Base-by-base conservation (phyloP, 2,113 vertebrate species). In the Otocyon megalotis region DNA sequence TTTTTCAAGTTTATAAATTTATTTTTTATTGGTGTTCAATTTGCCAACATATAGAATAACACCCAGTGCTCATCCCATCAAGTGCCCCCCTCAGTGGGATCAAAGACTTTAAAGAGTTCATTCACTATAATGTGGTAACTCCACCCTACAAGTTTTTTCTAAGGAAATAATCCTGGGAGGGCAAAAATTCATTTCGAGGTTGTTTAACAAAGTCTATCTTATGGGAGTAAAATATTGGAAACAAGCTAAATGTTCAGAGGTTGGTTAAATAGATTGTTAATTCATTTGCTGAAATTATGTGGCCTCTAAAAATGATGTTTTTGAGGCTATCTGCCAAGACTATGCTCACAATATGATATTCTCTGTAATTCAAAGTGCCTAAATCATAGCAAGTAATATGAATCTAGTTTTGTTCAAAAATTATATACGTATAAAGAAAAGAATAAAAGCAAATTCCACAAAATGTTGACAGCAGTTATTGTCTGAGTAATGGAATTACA, bases 301-400 rank as follows among this genome's bases (percentile, higher is more conserved):
- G 86, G 14, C 43, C 89, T 91, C 94, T 86, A 94, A 93, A 93
- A 90, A 81, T 83, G 54, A 58, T 63, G 19, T 74, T 96, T 97
- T 96, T 53, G 35, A 94, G 92, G 63, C 74, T 62, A 58, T 54
- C 93, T 90, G 15, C 54, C 19, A 80, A 92, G 32, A 87, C 9
- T 60, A 58, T 77, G 62, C 8, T 94, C n/a, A 94, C 12, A 74
- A 71, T 43, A 53, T 24, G 2, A 65, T 60, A 1, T 72, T 97
- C 79, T 97, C 58, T 87, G 48, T 35, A 92, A 76, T 62, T 43
- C n/a, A 91, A 96, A 56, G 71, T 69, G 53, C 13, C 35, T 88
- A 94, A 85, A 83, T 86, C 58, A 94, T 37, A 92, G 60, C 74
- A 67, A 88, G 30, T 69, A n/a, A 2, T 63, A 89, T 89, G 74